Evolutionary conservation across 2,888 invertebrate species (phyloP).

Genomic region (Bellardia pandia): DNA sequence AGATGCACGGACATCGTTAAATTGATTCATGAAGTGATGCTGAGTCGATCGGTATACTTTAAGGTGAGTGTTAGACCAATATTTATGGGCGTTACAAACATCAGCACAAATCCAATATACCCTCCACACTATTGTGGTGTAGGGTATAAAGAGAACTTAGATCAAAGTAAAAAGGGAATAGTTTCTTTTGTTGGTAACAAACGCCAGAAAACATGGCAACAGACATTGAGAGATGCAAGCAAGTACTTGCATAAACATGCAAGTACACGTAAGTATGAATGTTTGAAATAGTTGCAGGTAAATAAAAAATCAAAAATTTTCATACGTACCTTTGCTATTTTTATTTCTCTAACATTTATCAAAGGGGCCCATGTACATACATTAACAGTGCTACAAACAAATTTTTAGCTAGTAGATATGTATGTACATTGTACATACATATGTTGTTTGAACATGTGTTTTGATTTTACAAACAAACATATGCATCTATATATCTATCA

Average conservation of each 20-base stretch:
- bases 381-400: background rate
- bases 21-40: too few species aligned
- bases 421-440: background rate
- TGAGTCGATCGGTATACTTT: too few species aligned
- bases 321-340: background rate
- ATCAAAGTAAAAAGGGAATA: background rate
- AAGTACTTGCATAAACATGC: background rate
- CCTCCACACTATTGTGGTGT: too few species aligned
- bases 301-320: background rate
- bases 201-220: background rate
- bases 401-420: background rate
- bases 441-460: constrained; percentile 33
- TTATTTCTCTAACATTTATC: constrained; percentile 26
- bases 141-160: background rate
- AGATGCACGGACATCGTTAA: too few species aligned
- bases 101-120: too few species aligned
- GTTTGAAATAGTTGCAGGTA: background rate
- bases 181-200: background rate
- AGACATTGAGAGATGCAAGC: background rate
- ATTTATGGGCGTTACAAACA: too few species aligned
- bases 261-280: background rate
- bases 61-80: too few species aligned
- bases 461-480: constrained; percentile 22
- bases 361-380: background rate
- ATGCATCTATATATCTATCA: background rate